A percentile compares a stretch with the other conserved stretches of the same genome.
These are phyloP conservation scores for Orgyia antiqua DNA, from an alignment of 2,888 invertebrate genomes.

Conservation along the genomic window DNA sequence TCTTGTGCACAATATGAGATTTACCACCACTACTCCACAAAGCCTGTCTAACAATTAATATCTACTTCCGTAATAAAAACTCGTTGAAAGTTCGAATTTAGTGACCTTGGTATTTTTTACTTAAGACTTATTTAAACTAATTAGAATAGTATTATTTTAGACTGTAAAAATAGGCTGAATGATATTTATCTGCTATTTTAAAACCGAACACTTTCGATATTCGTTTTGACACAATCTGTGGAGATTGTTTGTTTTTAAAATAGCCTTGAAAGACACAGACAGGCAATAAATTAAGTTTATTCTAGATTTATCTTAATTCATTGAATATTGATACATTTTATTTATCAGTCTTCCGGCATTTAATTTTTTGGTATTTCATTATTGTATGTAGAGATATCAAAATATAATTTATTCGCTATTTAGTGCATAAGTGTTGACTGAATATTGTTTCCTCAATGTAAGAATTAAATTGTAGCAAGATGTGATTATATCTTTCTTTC, in stretches of 20 bases:
- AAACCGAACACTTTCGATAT: slow-evolving; percentile 1
- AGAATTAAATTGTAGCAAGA: slow-evolving; percentile 12
- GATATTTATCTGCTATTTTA: neutral
- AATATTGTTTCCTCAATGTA: too few species aligned
- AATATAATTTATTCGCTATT: too few species aligned
- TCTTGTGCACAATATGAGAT: too few species aligned
- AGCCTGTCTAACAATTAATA: too few species aligned
- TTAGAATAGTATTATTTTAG: slow-evolving; percentile 23
- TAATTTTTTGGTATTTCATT: too few species aligned
- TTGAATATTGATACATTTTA: neutral
- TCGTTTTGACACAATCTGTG: neutral
- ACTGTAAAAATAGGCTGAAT: neutral
- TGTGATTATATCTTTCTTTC: slow-evolving; percentile 2
- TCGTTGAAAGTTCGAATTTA: slow-evolving; percentile 22
- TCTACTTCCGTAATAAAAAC: slow-evolving; percentile 32
- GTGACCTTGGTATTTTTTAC: slow-evolving; percentile 29
- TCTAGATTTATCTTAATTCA: neutral
- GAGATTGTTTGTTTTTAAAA: neutral
- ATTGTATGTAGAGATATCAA: too few species aligned
- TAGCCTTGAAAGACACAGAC: neutral
- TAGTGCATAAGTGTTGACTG: too few species aligned
- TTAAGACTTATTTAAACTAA: slow-evolving; percentile 13
- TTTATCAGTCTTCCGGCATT: too few species aligned
- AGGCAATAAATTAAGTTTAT: neutral
- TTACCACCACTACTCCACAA: too few species aligned